phyloP scores from a whole-genome alignment of 2,888 invertebrate species.

The Ariolimax columbianus region DNA sequence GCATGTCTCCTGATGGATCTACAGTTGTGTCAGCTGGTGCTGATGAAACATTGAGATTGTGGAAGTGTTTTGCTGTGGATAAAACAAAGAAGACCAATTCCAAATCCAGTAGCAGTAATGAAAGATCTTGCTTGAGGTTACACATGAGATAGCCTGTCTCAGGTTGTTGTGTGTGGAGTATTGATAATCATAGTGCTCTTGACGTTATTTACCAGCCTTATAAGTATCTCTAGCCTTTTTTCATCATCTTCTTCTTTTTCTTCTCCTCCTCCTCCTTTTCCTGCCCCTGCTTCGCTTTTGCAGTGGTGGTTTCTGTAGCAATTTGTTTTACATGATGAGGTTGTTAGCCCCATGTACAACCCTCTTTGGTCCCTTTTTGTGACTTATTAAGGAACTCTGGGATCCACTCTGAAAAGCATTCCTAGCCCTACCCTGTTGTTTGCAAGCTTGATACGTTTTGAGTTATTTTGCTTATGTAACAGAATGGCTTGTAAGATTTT shows the following conservation, averaged over 20 bases:
- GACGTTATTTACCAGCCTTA: background rate
- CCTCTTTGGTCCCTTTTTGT: background rate
- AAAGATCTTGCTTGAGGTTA: conserved; percentile 49
- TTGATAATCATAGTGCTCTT: background rate
- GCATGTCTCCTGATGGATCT: conserved; percentile 95
- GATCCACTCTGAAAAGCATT: too few species aligned
- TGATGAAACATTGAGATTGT: conserved; percentile 95
- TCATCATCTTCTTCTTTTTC: background rate
- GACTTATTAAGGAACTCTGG: background rate
- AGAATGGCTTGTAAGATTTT: too few species aligned
- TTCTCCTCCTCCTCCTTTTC: background rate
- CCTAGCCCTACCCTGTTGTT: too few species aligned
- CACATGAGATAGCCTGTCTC: conserved; percentile 37
- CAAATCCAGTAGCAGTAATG: conserved; percentile 61
- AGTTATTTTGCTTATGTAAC: too few species aligned
- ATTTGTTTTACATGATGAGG: too few species aligned
- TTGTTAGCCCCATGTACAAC: too few species aligned
- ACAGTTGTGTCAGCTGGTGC: conserved; percentile 96
- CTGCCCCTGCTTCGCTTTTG: background rate
- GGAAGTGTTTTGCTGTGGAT: conserved; percentile 90
- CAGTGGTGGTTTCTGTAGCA: too few species aligned
- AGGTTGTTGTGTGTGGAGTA: too few species aligned
- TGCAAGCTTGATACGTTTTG: too few species aligned
- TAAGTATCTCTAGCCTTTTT: background rate
- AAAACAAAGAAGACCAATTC: conserved; percentile 69